Base-by-base conservation (phyloP, 2,888 invertebrate genomes). In the Nomada ruficornis region DNA sequence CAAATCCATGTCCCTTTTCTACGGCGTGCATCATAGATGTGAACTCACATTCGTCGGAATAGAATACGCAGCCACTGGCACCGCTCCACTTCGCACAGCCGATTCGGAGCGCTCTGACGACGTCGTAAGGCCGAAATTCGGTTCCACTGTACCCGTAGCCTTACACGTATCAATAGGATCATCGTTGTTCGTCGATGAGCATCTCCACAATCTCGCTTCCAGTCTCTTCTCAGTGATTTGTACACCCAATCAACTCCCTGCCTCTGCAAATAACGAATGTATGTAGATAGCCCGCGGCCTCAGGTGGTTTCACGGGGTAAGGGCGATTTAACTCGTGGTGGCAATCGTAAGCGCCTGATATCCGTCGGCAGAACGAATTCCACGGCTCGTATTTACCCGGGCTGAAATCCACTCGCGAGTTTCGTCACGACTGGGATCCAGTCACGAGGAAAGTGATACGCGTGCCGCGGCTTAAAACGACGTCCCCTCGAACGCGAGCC, bases 401-500 rank as follows among this genome's bases (percentile, higher is more conserved):
- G n/a, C 3, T 44, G 65, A 62, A 74, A 83, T 68, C 77, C 69
- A 65, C 65, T 67, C 50, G 86, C 59, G 47, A 84, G 81, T 88
- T 86, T 59, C 60, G 84, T 87, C 87, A 87, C 85, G 87, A 83
- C 72, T 73, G 62, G 85, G 79, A 87, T 88, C 82, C 86, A 86
- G 86, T 80, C 78, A 83, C 80, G 80, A 76, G 71, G 70, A 77
- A 81, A 73, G 71, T 71, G 65, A 77, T 82, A 84, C 68, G 75
- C 50, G 86, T 54, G 59, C 50, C 64, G 77, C 62, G 75, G 73
- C 68, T 36, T 80, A 77, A 80, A 86, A 70, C 70, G 77, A 59
- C 70, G 73, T 36, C 50, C 60, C 52, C 60, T 68, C 74, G 75
- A 80, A 79, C 64, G 81, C 72, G 73, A 70, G 60, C 75, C 70